A percentile compares a stretch with the other conserved stretches of the same genome.
Evolutionary conservation across 2,888 invertebrate species (phyloP).

Genomic region (Diarsia dahlii): DNA sequence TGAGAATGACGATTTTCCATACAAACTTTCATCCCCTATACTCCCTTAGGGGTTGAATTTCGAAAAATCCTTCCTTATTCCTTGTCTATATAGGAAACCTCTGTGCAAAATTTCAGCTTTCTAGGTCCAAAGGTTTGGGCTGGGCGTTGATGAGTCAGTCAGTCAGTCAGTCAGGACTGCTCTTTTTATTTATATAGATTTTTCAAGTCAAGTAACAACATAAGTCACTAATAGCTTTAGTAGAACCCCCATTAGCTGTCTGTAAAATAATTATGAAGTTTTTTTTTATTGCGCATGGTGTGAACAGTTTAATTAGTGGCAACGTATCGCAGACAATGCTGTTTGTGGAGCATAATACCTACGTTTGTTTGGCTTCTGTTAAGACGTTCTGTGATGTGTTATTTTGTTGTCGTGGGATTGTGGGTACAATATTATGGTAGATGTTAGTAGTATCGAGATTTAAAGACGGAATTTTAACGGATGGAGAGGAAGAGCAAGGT

Average conservation of each 20-base stretch:
- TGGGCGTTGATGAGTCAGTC: too few species aligned
- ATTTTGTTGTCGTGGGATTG: neutral
- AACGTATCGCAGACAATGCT: slow-evolving; percentile 50
- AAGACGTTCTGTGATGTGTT: neutral
- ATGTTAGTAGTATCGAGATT: neutral
- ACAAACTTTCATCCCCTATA: too few species aligned
- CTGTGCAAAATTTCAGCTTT: too few species aligned
- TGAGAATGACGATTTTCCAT: too few species aligned
- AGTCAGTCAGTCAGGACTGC: too few species aligned
- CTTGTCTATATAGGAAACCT: too few species aligned
- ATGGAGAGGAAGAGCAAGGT: neutral
- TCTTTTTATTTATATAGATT: too few species aligned
- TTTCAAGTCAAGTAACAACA: neutral
- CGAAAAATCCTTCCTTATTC: too few species aligned
- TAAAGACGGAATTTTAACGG: neutral
- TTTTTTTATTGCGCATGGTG: slow-evolving; percentile 45
- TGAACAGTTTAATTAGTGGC: slow-evolving; percentile 71
- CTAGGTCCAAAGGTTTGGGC: too few species aligned
- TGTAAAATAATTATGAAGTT: slow-evolving; percentile 65
- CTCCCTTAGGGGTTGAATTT: too few species aligned
- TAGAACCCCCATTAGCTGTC: slow-evolving; percentile 29
- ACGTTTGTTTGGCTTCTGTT: slow-evolving; percentile 29
- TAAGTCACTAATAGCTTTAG: neutral
- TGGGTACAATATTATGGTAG: neutral
- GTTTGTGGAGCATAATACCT: slow-evolving; percentile 1